Evolutionary conservation across 2,888 invertebrate species (phyloP).

Genomic region (Calameuta pallipes): DNA sequence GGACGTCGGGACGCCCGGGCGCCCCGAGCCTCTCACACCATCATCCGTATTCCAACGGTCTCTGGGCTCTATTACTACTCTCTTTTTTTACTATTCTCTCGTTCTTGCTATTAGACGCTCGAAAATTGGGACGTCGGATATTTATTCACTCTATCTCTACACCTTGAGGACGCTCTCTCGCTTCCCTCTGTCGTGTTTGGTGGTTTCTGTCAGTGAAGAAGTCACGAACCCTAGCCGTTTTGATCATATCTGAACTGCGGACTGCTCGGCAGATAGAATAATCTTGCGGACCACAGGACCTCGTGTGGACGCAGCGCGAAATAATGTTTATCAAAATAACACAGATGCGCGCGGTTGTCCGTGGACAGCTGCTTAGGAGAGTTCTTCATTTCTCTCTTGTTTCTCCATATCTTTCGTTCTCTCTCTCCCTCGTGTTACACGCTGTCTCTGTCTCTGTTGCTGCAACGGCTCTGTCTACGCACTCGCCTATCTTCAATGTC

Average conservation of each 20-base stretch:
- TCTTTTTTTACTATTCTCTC: neutral
- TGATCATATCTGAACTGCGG: neutral
- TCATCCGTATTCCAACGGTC: neutral
- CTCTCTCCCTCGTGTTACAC: neutral
- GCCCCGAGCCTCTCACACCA: neutral
- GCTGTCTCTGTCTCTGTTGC: conserved; percentile 18
- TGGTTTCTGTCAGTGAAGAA: neutral
- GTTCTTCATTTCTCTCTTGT: neutral
- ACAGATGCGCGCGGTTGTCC: neutral
- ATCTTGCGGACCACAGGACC: neutral
- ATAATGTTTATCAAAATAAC: conserved; percentile 25
- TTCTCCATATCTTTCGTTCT: neutral
- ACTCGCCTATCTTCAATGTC: conserved; percentile 39
- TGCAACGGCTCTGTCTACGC: conserved; percentile 20
- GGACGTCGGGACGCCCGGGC: conserved; percentile 15
- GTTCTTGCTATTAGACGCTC: conserved; percentile 9
- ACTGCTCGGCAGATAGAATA: neutral
- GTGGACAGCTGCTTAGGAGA: neutral
- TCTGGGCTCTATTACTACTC: neutral
- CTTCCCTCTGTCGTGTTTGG: neutral
- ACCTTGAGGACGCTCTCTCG: neutral
- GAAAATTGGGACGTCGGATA: conserved; percentile 33
- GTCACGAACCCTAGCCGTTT: neutral
- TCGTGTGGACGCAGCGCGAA: conserved; percentile 16
- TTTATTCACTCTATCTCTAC: conserved; percentile 30